phyloP scores from a whole-genome alignment of 53 echinoderm and acorn worm species.

The Echinarachnius parma region DNA sequence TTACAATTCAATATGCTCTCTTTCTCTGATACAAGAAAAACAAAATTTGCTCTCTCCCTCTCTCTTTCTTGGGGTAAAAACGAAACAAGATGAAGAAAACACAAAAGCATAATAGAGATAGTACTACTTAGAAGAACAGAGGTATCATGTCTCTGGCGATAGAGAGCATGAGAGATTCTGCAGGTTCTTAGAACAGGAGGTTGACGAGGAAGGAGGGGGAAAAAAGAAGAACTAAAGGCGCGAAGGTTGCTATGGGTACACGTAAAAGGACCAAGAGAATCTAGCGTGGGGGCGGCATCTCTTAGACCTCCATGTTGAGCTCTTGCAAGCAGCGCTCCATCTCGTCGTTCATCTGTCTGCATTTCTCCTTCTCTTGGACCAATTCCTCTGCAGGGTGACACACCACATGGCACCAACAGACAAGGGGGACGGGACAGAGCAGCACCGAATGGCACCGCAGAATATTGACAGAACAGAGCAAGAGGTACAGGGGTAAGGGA shows the following conservation, averaged over 20 bases:
- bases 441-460: no score
- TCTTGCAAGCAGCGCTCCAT: constrained; percentile 22
- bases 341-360: constrained; percentile 7
- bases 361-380: constrained; percentile 14
- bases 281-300: neutral
- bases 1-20: constrained; percentile 25
- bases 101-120: neutral
- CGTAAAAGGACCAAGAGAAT: neutral
- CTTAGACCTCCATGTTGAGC: constrained; percentile 13
- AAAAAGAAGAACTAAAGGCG: no score
- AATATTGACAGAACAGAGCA: no score
- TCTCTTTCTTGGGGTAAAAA: constrained; percentile 8
- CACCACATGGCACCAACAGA: no score
- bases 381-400: constrained; percentile 1
- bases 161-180: no score
- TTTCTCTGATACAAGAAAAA: constrained; percentile 3
- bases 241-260: constrained; percentile 22
- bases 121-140: neutral
- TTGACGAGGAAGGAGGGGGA: no score
- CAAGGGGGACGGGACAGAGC: no score
- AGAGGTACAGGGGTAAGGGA: no score
- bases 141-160: no score
- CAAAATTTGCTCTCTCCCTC: constrained; percentile 24
- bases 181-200: no score
- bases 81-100: neutral